Conservation (phyloP, 2,113 vertebrate genomes). For the Garra rufa region DNA sequence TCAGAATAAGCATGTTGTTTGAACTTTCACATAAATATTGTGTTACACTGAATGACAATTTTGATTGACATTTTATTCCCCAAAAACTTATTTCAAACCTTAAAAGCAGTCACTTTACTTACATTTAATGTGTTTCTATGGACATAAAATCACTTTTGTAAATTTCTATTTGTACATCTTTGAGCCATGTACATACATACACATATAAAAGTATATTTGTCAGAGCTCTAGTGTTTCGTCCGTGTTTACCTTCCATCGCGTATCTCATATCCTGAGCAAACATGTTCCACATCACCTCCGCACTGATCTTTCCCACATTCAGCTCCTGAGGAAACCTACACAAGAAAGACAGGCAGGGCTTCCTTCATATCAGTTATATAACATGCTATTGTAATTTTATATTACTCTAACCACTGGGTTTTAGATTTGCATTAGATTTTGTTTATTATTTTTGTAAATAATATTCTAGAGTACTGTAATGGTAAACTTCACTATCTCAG, state of each 20-base stretch:
- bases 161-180: too few species aligned
- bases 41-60: too few species aligned
- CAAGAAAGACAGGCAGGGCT: background rate
- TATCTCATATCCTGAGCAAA: conserved; percentile 99
- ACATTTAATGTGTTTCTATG: too few species aligned
- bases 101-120: too few species aligned
- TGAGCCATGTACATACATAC: background rate
- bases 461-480: background rate
- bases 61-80: too few species aligned
- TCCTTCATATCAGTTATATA: background rate
- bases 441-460: too few species aligned
- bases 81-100: too few species aligned
- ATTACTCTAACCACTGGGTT: background rate
- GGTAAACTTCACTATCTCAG: background rate
- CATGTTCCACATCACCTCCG: conserved; percentile 98
- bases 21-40: too few species aligned
- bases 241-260: conserved; percentile 91
- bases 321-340: conserved; percentile 91
- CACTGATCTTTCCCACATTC: conserved; percentile 97
- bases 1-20: too few species aligned
- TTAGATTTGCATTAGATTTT: background rate
- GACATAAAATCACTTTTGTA: too few species aligned
- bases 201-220: background rate
- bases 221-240: background rate
- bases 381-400: background rate